Evolutionary conservation across 2,888 invertebrate genomes (phyloP), one percentile per base, ranked within the genome.

Genomic region (Lasius platythorax): DNA sequence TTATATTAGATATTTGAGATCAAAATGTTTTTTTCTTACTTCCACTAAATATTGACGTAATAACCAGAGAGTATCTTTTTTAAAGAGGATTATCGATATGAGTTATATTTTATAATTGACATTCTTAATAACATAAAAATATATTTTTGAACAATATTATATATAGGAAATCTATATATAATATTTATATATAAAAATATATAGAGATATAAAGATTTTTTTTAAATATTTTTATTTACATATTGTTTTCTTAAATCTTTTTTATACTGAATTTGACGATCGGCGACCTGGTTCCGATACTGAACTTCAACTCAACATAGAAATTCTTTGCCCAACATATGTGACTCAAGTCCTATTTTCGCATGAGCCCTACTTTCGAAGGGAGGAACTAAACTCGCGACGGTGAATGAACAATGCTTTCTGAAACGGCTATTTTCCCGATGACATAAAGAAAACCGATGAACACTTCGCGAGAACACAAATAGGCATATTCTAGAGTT

Each of bases 371-470:
- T 43, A 70, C 33, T 58, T 28, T 18, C 46, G 73, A 81, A 46
- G 73, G 33, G 73, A 11, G 23, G 18, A 46, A 40, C 40, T 70
- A 43, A 78, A 72, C 33, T n/a, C 43, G 43, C 70, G 30, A n/a
- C 43, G 56, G 23, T 72, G 18, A 72, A 73, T 37, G 33, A 46
- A 81, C 73, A 61, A 81, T 81, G 73, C 58, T 72, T 72, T 23
- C 79, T 81, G 79, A 79, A 79, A 72, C 43, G 33, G 72, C 61
- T 23, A 81, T 73, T 81, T 81, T 81, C 79, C 37, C 58, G 79
- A 46, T 46, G 46, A 61, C 46, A 61, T 73, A 43, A 81, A 72
- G 72, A 79, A 79, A 61, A 73, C 73, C 79, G 46, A 73, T 81
- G 46, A 43, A 18, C 37, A 61, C 73, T 72, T 73, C 43, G 33